A percentile compares a stretch with the other conserved stretches of the same genome.
Conservation (phyloP, 2,113 vertebrate species). For the Ranitomeya imitator region DNA sequence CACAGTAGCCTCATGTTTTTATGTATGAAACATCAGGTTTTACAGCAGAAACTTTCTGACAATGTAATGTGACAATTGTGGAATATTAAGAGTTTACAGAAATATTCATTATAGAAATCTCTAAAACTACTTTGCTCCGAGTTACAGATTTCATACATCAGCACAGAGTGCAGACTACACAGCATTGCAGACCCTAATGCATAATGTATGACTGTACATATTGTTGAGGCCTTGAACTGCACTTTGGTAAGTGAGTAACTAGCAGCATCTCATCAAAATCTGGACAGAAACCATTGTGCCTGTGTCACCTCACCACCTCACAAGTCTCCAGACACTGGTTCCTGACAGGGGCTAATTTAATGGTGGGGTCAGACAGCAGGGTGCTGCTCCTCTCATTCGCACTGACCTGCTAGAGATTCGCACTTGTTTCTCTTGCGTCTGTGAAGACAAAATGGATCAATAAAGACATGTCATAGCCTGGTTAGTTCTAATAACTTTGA, state of each 20-base stretch:
- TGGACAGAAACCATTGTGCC: not conserved
- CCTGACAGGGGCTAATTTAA: not conserved
- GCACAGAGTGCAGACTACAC: too few relatives aligned
- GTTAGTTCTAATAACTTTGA: not conserved
- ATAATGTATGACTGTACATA: not conserved
- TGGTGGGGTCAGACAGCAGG: constrained; percentile 1
- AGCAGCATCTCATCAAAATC: not conserved
- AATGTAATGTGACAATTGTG: too few relatives aligned
- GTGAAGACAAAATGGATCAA: constrained; percentile 16
- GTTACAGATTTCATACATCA: too few relatives aligned
- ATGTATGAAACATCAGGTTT: too few relatives aligned
- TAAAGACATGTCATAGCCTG: not conserved
- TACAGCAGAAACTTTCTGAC: too few relatives aligned
- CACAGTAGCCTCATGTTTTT: too few relatives aligned
- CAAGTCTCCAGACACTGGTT: not conserved
- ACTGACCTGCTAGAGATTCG: not conserved
- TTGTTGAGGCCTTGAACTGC: not conserved
- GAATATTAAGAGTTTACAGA: too few relatives aligned
- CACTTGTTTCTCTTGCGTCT: not conserved
- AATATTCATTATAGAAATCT: too few relatives aligned
- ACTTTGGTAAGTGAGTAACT: too few relatives aligned
- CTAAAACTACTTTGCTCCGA: too few relatives aligned
- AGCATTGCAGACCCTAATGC: not conserved
- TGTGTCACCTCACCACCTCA: not conserved
- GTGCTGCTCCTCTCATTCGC: not conserved